Percentiles rank a stretch among this genome's conserved stretches.
phyloP scores from a whole-genome alignment of 2,113 vertebrate genomes.

The Callipepla squamata region DNA sequence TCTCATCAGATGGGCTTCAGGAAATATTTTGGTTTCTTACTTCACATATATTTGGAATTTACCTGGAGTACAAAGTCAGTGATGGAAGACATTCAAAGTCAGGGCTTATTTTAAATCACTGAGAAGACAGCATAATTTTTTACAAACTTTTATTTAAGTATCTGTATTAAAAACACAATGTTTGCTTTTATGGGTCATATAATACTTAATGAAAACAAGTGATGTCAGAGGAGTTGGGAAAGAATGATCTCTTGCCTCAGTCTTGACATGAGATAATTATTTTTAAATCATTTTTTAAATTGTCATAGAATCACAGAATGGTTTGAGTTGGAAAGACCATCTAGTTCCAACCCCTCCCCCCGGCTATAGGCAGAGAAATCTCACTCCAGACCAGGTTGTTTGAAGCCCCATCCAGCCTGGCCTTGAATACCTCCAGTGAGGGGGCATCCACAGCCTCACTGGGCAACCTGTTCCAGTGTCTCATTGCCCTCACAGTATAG shows the following conservation, averaged over 20 bases:
- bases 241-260: no score
- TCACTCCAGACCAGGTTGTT: no score
- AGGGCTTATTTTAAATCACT: background rate
- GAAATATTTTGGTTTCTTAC: background rate
- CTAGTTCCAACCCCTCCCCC: no score
- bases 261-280: no score
- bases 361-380: no score
- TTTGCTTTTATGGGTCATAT: background rate
- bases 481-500: no score
- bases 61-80: background rate
- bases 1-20: background rate
- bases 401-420: no score
- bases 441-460: no score
- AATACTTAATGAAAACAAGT: background rate
- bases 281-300: no score
- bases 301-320: background rate
- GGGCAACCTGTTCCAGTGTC: background rate
- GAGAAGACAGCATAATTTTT: background rate
- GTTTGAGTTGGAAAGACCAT: no score
- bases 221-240: background rate
- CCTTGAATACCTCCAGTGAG: no score
- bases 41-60: background rate
- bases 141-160: background rate
- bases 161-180: background rate
- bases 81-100: background rate